A percentile compares a stretch with the other conserved stretches of the same genome.
Evolutionary conservation across 2,797 vertebrate species (phyloP).

Genomic region (Anguilla obscura): DNA sequence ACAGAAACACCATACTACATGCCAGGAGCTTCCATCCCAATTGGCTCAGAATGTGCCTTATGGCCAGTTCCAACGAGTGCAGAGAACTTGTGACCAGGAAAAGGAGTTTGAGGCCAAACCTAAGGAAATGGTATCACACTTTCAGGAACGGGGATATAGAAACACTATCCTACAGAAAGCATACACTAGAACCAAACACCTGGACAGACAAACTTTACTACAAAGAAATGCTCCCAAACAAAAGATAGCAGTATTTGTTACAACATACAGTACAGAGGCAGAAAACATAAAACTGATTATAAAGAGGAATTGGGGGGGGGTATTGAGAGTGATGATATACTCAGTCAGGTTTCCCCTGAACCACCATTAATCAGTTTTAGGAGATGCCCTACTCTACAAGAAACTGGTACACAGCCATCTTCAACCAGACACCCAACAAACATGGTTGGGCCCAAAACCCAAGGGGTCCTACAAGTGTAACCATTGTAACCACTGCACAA

Average conservation of each 20-base stretch:
- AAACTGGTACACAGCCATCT: neutral
- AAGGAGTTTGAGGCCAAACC: neutral
- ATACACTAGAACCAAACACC: neutral
- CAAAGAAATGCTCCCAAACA: conserved; percentile 13
- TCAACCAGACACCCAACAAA: neutral
- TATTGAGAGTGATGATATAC: neutral
- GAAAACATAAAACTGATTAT: conserved; percentile 7
- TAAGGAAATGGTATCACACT: neutral
- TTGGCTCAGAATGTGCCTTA: neutral
- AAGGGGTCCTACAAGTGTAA: neutral
- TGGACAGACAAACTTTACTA: neutral
- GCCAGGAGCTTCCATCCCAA: conserved; percentile 11
- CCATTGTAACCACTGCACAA: neutral
- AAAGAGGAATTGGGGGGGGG: neutral
- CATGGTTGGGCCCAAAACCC: neutral
- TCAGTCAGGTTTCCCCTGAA: neutral
- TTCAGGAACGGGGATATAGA: neutral
- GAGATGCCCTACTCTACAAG: conserved; percentile 15
- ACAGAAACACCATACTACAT: neutral
- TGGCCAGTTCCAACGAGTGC: neutral
- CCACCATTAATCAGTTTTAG: conserved; percentile 10
- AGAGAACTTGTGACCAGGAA: neutral
- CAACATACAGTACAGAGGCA: conserved; percentile 9
- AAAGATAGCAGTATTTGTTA: neutral
- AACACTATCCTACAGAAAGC: neutral